Evolutionary conservation across 2,888 invertebrate genomes (phyloP).

Genomic region (Parthenolecanium corni): DNA sequence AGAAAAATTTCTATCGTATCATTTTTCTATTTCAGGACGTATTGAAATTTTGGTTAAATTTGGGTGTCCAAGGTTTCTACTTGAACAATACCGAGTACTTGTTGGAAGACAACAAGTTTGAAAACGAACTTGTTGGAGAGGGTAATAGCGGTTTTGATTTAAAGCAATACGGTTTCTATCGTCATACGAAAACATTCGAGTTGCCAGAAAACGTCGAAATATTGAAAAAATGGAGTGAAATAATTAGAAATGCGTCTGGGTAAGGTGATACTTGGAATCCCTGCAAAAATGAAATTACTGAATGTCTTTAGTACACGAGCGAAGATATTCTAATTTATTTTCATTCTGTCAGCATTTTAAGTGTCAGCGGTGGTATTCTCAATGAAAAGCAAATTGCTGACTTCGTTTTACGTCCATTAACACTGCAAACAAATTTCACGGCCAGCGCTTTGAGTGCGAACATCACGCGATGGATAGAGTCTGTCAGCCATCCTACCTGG

Average conservation of each 20-base stretch:
- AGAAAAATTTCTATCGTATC: neutral
- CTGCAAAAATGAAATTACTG: neutral
- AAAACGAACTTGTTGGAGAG: conserved; percentile 42
- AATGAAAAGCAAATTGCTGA: neutral
- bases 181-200: conserved; percentile 54
- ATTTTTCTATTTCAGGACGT: conserved; percentile 43
- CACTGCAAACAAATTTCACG: conserved; percentile 4
- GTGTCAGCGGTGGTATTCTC: conserved; percentile 16
- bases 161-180: conserved; percentile 50
- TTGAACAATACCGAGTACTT: conserved; percentile 55
- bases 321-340: neutral
- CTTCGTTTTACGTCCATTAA: conserved; percentile 9
- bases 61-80: conserved; percentile 73
- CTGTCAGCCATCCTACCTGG: conserved; percentile 1
- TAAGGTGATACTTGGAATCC: conserved; percentile 21
- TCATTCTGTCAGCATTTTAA: conserved; percentile 1
- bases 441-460: neutral
- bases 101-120: conserved; percentile 47
- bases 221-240: conserved; percentile 50
- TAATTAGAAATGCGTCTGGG: conserved; percentile 48
- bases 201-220: conserved; percentile 47
- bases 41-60: conserved; percentile 55
- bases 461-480: neutral
- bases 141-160: conserved; percentile 39
- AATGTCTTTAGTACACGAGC: neutral